These are phyloP conservation scores for Caenorhabditis sp. DNA, from an alignment of 2,888 invertebrate genomes.

Conservation along the genomic window DNA sequence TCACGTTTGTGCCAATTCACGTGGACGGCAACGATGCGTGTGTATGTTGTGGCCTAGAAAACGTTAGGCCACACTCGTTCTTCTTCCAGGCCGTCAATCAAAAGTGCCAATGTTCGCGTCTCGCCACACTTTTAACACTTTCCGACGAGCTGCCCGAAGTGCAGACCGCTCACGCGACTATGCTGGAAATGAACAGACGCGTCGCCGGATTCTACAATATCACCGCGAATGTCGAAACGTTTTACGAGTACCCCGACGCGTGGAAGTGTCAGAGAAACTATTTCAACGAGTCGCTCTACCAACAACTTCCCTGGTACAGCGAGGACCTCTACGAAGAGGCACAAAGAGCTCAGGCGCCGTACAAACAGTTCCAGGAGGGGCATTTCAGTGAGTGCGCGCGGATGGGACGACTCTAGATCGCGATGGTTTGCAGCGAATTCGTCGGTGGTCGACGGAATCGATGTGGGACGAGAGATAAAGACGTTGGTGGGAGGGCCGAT, in stretches of 20 bases:
- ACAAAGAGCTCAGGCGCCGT: conserved; percentile 1
- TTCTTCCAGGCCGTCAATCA: conserved; percentile 1
- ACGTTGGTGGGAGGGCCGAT: conserved; percentile 41
- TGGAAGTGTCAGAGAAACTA: conserved; percentile 42
- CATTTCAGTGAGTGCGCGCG: conserved; percentile 20
- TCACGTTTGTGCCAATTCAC: conserved; percentile 80
- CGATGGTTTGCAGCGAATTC: conserved; percentile 40
- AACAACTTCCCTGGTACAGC: conserved; percentile 28
- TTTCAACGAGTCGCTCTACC: conserved; percentile 36
- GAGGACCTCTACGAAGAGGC: conserved; percentile 15
- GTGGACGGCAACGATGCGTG: conserved; percentile 12
- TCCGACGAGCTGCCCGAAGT: conserved; percentile 14
- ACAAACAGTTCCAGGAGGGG: conserved; percentile 13
- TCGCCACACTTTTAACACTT: background rate
- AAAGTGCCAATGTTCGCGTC: conserved; percentile 16
- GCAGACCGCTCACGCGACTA: background rate
- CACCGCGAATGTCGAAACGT: background rate
- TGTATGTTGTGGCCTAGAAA: conserved; percentile 8
- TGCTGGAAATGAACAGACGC: conserved; percentile 1
- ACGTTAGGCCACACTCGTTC: background rate
- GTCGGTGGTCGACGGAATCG: conserved; percentile 43
- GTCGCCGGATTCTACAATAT: conserved; percentile 21
- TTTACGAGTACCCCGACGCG: conserved; percentile 15
- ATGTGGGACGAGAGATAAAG: conserved; percentile 53
- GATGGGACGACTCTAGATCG: background rate